Conservation (phyloP, 2,797 vertebrate genomes). For the Psittacula echo region DNA sequence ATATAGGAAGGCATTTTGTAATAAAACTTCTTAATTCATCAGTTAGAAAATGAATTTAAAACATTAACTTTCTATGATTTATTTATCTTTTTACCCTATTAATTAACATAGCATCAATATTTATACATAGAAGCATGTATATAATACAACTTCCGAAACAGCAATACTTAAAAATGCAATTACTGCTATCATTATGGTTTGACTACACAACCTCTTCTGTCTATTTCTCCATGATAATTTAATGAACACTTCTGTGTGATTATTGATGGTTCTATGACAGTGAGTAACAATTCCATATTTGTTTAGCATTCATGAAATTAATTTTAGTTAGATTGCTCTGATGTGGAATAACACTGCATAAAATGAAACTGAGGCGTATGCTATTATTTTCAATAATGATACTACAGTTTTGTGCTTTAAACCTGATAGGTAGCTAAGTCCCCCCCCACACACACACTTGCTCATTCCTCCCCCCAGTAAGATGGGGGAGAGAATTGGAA, state of each 20-base stretch:
- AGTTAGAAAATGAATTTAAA: background rate
- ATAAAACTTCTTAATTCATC: background rate
- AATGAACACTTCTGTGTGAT: background rate
- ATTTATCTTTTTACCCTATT: background rate
- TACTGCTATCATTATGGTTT: background rate
- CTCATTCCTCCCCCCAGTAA: accelerated
- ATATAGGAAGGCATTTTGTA: background rate
- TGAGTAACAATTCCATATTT: background rate
- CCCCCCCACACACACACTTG: too few species aligned
- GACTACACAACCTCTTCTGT: background rate
- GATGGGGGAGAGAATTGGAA: background rate
- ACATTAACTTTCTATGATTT: background rate
- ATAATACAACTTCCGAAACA: background rate
- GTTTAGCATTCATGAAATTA: background rate
- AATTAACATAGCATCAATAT: background rate
- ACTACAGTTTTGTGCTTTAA: background rate
- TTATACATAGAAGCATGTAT: background rate
- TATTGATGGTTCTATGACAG: background rate
- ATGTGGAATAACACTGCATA: background rate
- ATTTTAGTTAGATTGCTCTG: background rate
- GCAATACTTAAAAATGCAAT: background rate
- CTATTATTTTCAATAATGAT: background rate
- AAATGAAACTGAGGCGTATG: background rate
- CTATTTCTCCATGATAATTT: background rate
- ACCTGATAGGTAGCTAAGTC: background rate